phyloP scores from a whole-genome alignment of 1,140 invertebrate species.

The Leptonema lineaticorne region DNA sequence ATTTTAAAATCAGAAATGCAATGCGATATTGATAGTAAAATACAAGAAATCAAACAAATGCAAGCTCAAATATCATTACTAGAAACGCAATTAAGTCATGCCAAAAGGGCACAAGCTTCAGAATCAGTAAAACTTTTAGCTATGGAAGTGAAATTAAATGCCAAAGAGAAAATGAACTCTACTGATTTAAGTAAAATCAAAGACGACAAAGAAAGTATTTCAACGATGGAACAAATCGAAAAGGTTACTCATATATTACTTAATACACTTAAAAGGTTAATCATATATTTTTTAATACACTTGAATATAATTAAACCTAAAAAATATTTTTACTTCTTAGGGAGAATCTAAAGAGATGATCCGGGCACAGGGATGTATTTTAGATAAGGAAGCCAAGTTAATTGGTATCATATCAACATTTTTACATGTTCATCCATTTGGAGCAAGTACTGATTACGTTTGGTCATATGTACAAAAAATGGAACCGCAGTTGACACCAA shows the following conservation, averaged over 20 bases:
- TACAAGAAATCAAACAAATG: conserved; percentile 51
- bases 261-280: not conserved
- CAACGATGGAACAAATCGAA: conserved; percentile 10
- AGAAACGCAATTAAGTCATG: conserved; percentile 57
- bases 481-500: conserved; percentile 64
- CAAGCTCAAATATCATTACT: conserved; percentile 60
- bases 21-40: conserved; percentile 53
- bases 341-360: conserved; percentile 18
- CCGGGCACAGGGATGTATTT: conserved; percentile 8
- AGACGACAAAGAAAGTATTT: conserved; percentile 10
- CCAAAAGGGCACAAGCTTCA: conserved; percentile 40
- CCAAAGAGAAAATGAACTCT: conserved; percentile 60
- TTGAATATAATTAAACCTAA: not conserved
- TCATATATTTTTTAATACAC: not conserved
- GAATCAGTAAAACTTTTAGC: conserved; percentile 50
- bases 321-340: conserved; percentile 10
- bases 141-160: conserved; percentile 65
- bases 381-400: conserved; percentile 62
- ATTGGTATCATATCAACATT: conserved; percentile 80
- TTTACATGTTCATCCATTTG: conserved; percentile 85
- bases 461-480: conserved; percentile 82
- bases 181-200: conserved; percentile 16
- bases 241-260: not conserved
- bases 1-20: conserved; percentile 65
- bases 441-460: conserved; percentile 80